Conservation (phyloP, 2,888 invertebrate genomes). For the Melolontha melolontha region DNA sequence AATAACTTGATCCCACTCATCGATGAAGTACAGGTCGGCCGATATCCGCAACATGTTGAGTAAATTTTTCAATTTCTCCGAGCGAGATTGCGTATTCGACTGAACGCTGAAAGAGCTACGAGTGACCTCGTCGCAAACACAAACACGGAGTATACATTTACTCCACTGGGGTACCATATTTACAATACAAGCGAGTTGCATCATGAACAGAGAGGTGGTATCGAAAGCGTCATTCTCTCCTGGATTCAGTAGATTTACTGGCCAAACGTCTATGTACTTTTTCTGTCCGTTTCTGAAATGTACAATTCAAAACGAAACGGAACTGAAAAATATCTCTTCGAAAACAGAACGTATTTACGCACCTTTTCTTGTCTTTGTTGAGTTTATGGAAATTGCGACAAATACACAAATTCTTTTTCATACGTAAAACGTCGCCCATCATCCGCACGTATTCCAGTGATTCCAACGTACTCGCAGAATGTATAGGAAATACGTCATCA, state of each 20-base stretch:
- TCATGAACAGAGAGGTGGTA: conserved; percentile 92
- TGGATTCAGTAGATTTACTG: conserved; percentile 89
- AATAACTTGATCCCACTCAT: conserved; percentile 61
- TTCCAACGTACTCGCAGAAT: conserved; percentile 55
- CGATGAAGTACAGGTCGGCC: conserved; percentile 81
- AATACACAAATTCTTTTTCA: conserved; percentile 95
- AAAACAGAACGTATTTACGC: conserved; percentile 55
- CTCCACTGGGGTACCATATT: conserved; percentile 93
- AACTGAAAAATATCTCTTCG: too few species aligned
- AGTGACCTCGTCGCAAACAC: conserved; percentile 76
- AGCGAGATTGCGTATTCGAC: conserved; percentile 51
- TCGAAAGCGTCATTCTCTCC: conserved; percentile 85
- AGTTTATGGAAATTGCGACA: conserved; percentile 91
- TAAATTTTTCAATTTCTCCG: conserved; percentile 73
- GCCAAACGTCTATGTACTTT: conserved; percentile 97
- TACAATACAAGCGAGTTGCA: conserved; percentile 96
- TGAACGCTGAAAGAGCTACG: conserved; percentile 59
- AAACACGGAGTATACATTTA: conserved; percentile 85
- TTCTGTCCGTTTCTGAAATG: conserved; percentile 70
- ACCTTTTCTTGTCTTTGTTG: conserved; percentile 82
- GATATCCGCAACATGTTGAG: conserved; percentile 88
- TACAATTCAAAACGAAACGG: too few species aligned
- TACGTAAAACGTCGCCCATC: conserved; percentile 87
- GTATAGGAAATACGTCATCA: conserved; percentile 70
- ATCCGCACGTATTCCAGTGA: conserved; percentile 82